Evolutionary conservation across 1,140 invertebrate genomes (phyloP).

Genomic region (Aleiodes sp.): DNA sequence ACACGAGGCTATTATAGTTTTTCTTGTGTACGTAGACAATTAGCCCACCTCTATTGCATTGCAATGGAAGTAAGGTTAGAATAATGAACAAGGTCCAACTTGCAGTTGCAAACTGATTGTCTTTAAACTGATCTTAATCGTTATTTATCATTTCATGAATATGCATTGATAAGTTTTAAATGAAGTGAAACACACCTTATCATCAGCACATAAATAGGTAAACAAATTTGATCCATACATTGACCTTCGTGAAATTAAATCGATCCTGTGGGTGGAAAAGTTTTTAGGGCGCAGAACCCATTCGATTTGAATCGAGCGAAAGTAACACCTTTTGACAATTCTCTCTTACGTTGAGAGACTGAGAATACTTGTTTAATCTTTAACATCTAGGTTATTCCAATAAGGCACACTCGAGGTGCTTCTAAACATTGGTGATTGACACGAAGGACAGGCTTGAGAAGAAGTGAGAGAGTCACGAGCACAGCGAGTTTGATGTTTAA

Average conservation of each 20-base stretch:
- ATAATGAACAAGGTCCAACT: background rate
- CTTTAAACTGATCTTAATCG: too few relatives aligned
- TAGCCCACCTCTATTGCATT: background rate
- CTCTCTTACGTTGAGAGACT: background rate
- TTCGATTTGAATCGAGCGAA: background rate
- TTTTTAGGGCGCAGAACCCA: too few relatives aligned
- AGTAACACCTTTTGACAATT: too few relatives aligned
- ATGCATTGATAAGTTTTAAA: too few relatives aligned
- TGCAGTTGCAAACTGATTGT: background rate
- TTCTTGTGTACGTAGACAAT: background rate
- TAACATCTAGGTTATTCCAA: conserved; percentile 56
- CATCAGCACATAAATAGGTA: too few relatives aligned
- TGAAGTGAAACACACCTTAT: too few relatives aligned
- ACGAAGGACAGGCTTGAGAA: conserved; percentile 24
- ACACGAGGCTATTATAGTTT: background rate
- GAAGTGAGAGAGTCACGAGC: conserved; percentile 7
- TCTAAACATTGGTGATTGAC: conserved; percentile 53
- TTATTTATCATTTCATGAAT: too few relatives aligned
- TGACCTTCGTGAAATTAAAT: too few relatives aligned
- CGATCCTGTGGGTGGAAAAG: too few relatives aligned
- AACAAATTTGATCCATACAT: too few relatives aligned
- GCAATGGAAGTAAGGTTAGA: background rate
- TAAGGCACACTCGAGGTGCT: conserved; percentile 56
- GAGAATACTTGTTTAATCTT: background rate
- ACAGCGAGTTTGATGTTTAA: background rate